Evolutionary conservation across 2,797 vertebrate species (phyloP), one percentile per base, ranked within the genome.

Genomic region (Crenichthys baileyi): DNA sequence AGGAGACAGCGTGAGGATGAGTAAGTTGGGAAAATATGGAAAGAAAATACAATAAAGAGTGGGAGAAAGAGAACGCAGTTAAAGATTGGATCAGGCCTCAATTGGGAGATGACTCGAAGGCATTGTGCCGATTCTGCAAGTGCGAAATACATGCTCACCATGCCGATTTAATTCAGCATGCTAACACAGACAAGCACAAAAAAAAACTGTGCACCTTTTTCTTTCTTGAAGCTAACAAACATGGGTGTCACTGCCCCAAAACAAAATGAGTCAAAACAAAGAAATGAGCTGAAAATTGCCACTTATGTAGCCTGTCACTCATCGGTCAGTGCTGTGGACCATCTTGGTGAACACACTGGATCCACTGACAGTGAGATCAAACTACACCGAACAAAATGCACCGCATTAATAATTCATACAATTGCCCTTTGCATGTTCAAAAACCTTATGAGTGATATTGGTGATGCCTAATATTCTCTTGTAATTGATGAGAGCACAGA

Each of bases 291-390:
- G 31, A 39, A 48, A 15, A 26, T n/a, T 20, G 44, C 55, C 15
- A 50, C 29, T 44, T 60, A 48, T 41, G 7, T 56, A 63, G 56
- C 56, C 15, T 63, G 55, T 51, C 70, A 72, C 70, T 63, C 76
- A 63, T 61, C 46, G 13, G n/a, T 68, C 68, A 36, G 26, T 51
- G 58, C 41, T 77, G 53, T 31, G 70, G 70, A 78, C 56, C 56
- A 63, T 61, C 31, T 51, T 18, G 29, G n/a, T n/a, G 76, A 50
- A 72, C 48, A 39, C 9, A 63, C 44, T 50, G 15, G 15, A 50
- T 78, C 46, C 46, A 50, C 41, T 71, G 3, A 70, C 44, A 61
- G 46, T 39, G 31, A 63, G 9, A n/a, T 9, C 29, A 31, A 77
- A 0, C 31, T 70, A 51, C 20, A 58, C 36, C 6, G n/a, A 41